Conservation (phyloP, 2,888 invertebrate species). For the Hirtodrosophila trivittata region DNA sequence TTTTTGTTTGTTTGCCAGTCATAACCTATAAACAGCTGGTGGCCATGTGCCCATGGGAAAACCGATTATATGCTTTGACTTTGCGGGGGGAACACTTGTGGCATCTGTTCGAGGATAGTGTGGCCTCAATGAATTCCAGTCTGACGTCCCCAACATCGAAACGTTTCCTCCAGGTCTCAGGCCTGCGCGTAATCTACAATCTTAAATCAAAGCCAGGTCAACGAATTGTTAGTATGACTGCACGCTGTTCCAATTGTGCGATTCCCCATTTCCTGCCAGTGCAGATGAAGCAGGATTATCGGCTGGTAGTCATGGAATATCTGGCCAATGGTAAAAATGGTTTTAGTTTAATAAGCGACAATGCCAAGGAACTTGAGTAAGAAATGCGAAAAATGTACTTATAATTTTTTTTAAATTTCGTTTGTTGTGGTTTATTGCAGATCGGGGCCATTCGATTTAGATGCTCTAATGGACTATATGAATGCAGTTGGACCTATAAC, state of each 20-base stretch:
- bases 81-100: slow-evolving; percentile 87
- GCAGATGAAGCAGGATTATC: slow-evolving; percentile 85
- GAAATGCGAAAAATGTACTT: neutral
- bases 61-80: slow-evolving; percentile 89
- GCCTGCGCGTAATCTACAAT: slow-evolving; percentile 85
- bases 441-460: slow-evolving; percentile 74
- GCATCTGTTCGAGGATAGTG: slow-evolving; percentile 86
- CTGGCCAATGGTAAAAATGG: slow-evolving; percentile 89
- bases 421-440: slow-evolving; percentile 36
- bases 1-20: slow-evolving; percentile 83
- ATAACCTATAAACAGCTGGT: slow-evolving; percentile 89
- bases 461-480: slow-evolving; percentile 73
- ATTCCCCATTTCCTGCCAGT: slow-evolving; percentile 87
- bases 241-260: slow-evolving; percentile 87
- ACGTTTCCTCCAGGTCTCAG: slow-evolving; percentile 86
- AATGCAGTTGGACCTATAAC: slow-evolving; percentile 57
- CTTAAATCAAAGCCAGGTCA: slow-evolving; percentile 85
- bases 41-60: slow-evolving; percentile 90
- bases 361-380: slow-evolving; percentile 77
- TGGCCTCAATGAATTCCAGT: slow-evolving; percentile 73
- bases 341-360: slow-evolving; percentile 84
- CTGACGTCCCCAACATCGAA: slow-evolving; percentile 51
- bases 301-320: slow-evolving; percentile 87
- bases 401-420: neutral
- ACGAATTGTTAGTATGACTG: slow-evolving; percentile 85